These are phyloP conservation scores for Salmo trutta DNA, from an alignment of 2,797 vertebrate genomes.

Conservation along the genomic window DNA sequence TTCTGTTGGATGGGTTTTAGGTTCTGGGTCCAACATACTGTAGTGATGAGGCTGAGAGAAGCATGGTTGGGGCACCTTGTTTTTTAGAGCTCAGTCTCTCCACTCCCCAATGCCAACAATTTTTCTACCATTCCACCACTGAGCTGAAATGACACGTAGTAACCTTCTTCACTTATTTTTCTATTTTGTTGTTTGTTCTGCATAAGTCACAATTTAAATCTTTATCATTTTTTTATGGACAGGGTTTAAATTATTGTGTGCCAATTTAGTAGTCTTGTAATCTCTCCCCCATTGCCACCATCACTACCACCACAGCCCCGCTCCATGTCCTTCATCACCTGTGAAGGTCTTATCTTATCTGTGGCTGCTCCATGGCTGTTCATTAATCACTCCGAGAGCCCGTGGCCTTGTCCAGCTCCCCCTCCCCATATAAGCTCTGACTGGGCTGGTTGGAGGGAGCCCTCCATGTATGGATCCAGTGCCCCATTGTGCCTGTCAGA, in stretches of 20 bases:
- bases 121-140: neutral
- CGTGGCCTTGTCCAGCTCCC: constrained; percentile 59
- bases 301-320: constrained; percentile 27
- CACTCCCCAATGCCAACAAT: too few species aligned
- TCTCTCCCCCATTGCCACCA: constrained; percentile 39
- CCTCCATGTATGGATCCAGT: constrained; percentile 28
- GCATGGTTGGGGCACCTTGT: neutral
- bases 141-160: neutral
- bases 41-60: constrained; percentile 1
- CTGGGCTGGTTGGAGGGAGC: too few species aligned
- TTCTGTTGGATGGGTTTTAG: neutral
- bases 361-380: constrained; percentile 60
- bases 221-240: constrained; percentile 46
- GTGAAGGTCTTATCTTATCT: constrained; percentile 75
- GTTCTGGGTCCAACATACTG: neutral
- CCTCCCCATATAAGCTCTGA: constrained; percentile 15
- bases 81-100: neutral
- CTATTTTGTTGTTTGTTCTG: neutral
- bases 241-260: constrained; percentile 56
- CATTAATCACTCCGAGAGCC: constrained; percentile 71
- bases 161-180: neutral
- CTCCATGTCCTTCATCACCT: constrained; percentile 66
- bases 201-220: neutral
- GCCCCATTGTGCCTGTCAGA: constrained; percentile 14
- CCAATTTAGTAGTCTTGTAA: constrained; percentile 53